phyloP scores from a whole-genome alignment of 2,113 vertebrate genomes.

The Xenopus tropicalis region UCB_Xtro_10.0 CM004447.2:67286001-67286500 shows the following conservation, averaged over 20 bases:
- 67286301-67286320: slow-evolving; percentile 56
- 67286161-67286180: slow-evolving; percentile 40
- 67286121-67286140: slow-evolving; percentile 11
- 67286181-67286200: slow-evolving; percentile 40
- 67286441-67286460: slow-evolving; percentile 96
- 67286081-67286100: no score
- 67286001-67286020: no score
- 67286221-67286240: slow-evolving; percentile 37
- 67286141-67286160: slow-evolving; percentile 11
- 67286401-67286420: slow-evolving; percentile 98
- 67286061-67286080: no score
- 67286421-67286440: slow-evolving; percentile 88
- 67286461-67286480: slow-evolving; percentile 77
- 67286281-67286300: slow-evolving; percentile 38
- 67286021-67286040: no score
- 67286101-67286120: no score
- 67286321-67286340: slow-evolving; percentile 70
- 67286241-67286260: slow-evolving; percentile 46
- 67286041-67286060: no score
- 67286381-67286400: slow-evolving; percentile 99
- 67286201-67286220: slow-evolving; percentile 49
- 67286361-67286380: slow-evolving; percentile 87
- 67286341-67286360: slow-evolving; percentile 69
- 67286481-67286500: slow-evolving; percentile 63
- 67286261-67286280: slow-evolving; percentile 50